Evolutionary conservation across 2,888 invertebrate species (phyloP).

Genomic region (Hypomecis atomaria): DNA sequence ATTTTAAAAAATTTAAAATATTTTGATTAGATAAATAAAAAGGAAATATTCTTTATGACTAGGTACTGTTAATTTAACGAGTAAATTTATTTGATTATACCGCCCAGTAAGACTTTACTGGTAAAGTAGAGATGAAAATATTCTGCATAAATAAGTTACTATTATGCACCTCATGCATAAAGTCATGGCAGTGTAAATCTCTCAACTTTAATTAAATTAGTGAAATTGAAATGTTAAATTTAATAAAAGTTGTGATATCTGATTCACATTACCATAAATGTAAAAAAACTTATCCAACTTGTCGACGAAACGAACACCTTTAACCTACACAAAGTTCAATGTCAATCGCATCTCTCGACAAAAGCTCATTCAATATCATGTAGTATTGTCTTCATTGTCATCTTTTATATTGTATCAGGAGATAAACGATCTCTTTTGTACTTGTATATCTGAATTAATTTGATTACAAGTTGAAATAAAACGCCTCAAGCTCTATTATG

Average conservation of each 20-base stretch:
- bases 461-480: constrained; percentile 36
- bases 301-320: constrained; percentile 39
- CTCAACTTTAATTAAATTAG: not conserved
- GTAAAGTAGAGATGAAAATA: too few relatives aligned
- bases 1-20: too few relatives aligned
- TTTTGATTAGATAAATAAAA: too few relatives aligned
- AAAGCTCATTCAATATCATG: constrained; percentile 39
- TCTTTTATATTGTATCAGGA: constrained; percentile 37
- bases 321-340: constrained; percentile 43
- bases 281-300: constrained; percentile 25
- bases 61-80: too few relatives aligned
- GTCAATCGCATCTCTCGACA: constrained; percentile 40
- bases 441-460: constrained; percentile 41
- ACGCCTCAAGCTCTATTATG: constrained; percentile 32
- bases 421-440: constrained; percentile 45
- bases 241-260: constrained; percentile 18
- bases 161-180: not conserved
- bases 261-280: constrained; percentile 17
- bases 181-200: not conserved
- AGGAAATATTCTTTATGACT: too few relatives aligned
- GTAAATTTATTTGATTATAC: too few relatives aligned
- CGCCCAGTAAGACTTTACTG: too few relatives aligned
- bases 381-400: constrained; percentile 36
- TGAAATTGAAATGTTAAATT: constrained; percentile 14
- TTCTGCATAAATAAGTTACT: too few relatives aligned